These are phyloP conservation scores for Crotophaga sulcirostris DNA, from an alignment of 2,113 vertebrate species.

Conservation along the genomic window DNA sequence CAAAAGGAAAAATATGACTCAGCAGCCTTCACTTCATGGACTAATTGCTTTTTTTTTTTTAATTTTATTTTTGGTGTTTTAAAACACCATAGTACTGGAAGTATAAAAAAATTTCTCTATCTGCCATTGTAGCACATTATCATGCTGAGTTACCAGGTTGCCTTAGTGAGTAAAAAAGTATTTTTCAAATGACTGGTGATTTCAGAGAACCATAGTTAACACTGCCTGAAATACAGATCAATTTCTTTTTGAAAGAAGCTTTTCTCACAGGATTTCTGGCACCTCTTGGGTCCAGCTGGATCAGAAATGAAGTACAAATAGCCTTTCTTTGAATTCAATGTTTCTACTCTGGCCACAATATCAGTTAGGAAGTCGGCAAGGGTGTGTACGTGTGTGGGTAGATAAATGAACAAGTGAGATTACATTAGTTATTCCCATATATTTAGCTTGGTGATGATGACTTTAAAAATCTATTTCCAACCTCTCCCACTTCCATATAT, in stretches of 20 bases:
- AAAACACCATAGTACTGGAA: not conserved
- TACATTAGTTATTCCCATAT: constrained; percentile 10
- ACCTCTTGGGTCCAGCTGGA: constrained; percentile 38
- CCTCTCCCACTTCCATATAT: constrained; percentile 20
- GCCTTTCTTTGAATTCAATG: constrained; percentile 26
- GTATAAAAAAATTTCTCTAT: not conserved
- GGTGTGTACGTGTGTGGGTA: constrained; percentile 15
- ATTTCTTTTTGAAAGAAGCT: constrained; percentile 24
- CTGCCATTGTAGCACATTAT: not conserved
- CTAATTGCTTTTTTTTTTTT: not conserved
- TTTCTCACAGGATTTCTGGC: constrained; percentile 50
- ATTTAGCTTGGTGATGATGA: constrained; percentile 30
- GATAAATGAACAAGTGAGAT: constrained; percentile 12
- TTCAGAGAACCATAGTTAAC: not conserved
- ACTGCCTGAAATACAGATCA: not conserved
- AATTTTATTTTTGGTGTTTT: not conserved
- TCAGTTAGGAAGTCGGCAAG: constrained; percentile 48
- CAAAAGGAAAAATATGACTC: not conserved
- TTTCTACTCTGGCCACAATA: not conserved
- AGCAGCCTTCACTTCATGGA: not conserved
- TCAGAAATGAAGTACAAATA: constrained; percentile 36
- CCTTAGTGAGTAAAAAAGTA: not conserved
- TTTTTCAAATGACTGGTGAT: not conserved
- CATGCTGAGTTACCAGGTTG: not conserved
- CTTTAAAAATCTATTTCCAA: constrained; percentile 10